Evolutionary conservation across 2,797 vertebrate species (phyloP).

Genomic region (Melanogrammus aeglefinus): DNA sequence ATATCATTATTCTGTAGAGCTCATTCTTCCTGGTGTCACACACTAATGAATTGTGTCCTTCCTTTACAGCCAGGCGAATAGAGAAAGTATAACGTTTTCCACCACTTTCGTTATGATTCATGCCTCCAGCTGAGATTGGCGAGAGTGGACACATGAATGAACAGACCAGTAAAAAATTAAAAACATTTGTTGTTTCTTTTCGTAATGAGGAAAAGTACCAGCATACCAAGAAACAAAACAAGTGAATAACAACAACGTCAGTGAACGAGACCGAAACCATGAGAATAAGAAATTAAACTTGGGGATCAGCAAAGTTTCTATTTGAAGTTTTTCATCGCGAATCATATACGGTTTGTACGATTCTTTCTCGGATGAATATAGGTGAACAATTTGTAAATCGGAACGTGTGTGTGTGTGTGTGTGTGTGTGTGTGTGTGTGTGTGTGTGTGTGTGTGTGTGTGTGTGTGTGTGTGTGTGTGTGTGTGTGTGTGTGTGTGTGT

Average conservation of each 20-base stretch:
- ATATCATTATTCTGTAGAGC: not conserved
- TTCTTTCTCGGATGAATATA: not conserved
- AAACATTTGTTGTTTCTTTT: not conserved
- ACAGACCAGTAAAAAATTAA: constrained; percentile 10
- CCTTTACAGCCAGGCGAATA: not conserved
- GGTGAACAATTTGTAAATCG: not conserved
- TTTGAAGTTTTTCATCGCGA: not conserved
- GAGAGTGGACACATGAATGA: not conserved
- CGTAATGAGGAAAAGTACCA: not conserved
- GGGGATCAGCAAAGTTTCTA: not conserved
- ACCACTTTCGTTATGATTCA: constrained; percentile 13
- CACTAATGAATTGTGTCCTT: not conserved
- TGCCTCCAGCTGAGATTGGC: not conserved
- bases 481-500: not conserved
- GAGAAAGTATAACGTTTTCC: not conserved
- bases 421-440: too few species aligned
- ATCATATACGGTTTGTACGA: not conserved
- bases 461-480: constrained; percentile 1
- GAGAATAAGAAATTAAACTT: not conserved
- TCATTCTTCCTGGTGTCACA: constrained; percentile 14
- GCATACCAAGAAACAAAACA: not conserved
- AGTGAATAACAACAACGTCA: not conserved
- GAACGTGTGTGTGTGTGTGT: not conserved
- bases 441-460: too few species aligned
- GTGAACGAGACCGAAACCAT: not conserved